A percentile compares a stretch with the other conserved stretches of the same genome.
Evolutionary conservation across 2,797 vertebrate genomes (phyloP).

Genomic region (Serranus cabrilla): DNA sequence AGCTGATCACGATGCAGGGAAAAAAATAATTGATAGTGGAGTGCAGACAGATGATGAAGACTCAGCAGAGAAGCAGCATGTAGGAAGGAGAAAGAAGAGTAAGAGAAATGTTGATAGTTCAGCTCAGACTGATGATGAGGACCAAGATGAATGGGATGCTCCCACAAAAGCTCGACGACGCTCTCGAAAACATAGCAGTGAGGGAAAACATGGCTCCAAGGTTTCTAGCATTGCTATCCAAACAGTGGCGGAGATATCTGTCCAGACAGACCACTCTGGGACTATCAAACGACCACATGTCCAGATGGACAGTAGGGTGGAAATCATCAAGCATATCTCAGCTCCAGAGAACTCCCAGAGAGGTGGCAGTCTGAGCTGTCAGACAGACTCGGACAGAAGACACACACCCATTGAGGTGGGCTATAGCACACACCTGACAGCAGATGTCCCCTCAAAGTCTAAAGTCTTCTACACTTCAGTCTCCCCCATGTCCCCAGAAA

Average conservation of each 20-base stretch:
- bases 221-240: constrained; percentile 97
- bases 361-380: constrained; percentile 96
- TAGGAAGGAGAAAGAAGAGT: constrained; percentile 90
- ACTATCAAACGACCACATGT: constrained; percentile 92
- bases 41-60: constrained; percentile 99
- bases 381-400: constrained; percentile 95
- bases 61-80: constrained; percentile 88
- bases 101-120: constrained; percentile 95
- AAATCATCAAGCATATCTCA: constrained; percentile 97
- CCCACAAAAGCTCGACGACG: constrained; percentile 92
- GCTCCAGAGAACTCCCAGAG: constrained; percentile 94
- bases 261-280: constrained; percentile 97
- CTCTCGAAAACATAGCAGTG: constrained; percentile 91
- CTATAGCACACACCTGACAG: constrained; percentile 92
- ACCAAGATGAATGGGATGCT: constrained; percentile 97
- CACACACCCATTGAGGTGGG: constrained; percentile 92
- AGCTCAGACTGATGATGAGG: constrained; percentile 97
- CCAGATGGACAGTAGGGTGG: constrained; percentile 93
- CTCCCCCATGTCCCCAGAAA: constrained; percentile 94
- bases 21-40: constrained; percentile 94
- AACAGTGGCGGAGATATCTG: constrained; percentile 98
- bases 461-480: constrained; percentile 95
- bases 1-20: constrained; percentile 87
- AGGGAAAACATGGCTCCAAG: constrained; percentile 92
- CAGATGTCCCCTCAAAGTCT: constrained; percentile 92